A percentile compares a stretch with the other conserved stretches of the same genome.
Conservation (phyloP, 2,113 vertebrate species). For the Alaudala cheleensis region DNA sequence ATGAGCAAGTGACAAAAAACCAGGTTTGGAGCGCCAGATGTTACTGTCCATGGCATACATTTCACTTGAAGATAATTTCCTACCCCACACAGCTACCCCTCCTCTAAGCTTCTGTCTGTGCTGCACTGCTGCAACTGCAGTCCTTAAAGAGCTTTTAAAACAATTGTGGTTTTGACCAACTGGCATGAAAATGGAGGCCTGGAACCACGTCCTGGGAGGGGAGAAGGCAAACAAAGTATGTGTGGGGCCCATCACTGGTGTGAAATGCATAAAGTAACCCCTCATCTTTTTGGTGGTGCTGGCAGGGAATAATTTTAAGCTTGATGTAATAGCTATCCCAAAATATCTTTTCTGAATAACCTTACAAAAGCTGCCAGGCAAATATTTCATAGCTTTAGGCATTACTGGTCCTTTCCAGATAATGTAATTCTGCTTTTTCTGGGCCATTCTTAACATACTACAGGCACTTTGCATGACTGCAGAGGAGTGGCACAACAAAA, state of each 20-base stretch:
- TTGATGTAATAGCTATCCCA: background rate
- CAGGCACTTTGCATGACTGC: background rate
- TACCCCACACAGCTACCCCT: background rate
- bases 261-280: background rate
- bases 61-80: background rate
- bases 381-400: slow-evolving; percentile 1
- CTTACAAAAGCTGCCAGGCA: slow-evolving; percentile 27
- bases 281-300: background rate
- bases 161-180: background rate
- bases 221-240: background rate
- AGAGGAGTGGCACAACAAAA: background rate
- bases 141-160: background rate
- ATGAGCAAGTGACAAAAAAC: background rate
- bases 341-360: background rate
- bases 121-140: background rate
- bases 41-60: background rate
- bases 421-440: slow-evolving; percentile 24
- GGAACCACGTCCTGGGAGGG: accelerated
- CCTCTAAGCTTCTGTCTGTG: background rate
- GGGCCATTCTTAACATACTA: slow-evolving; percentile 15
- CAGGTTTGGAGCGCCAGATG: background rate
- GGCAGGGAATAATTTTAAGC: background rate
- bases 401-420: slow-evolving; percentile 52
- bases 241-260: background rate
- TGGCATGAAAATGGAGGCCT: background rate